These are phyloP conservation scores for Ptychochromis oligacanthus DNA, from an alignment of 2,113 vertebrate genomes.

Conservation along the genomic window DNA sequence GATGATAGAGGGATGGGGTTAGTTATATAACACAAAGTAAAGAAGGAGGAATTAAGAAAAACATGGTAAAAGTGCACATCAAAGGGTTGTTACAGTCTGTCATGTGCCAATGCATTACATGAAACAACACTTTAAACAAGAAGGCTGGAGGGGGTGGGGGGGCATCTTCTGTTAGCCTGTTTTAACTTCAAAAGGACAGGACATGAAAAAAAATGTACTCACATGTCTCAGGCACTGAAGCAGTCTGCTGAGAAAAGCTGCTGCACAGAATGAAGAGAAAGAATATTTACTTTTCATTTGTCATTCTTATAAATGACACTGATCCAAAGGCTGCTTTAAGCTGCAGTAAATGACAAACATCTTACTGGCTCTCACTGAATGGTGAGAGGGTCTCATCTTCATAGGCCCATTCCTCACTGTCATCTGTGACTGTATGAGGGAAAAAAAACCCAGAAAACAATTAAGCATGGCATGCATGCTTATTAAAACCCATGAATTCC, in stretches of 20 bases:
- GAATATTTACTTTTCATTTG: constrained; percentile 1
- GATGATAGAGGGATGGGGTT: background rate
- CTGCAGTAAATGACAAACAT: background rate
- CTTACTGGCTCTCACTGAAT: constrained; percentile 71
- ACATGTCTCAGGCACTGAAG: constrained; percentile 70
- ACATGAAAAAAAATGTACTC: constrained; percentile 54
- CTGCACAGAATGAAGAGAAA: constrained; percentile 11
- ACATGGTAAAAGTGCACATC: constrained; percentile 32
- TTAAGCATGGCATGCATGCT: constrained; percentile 5
- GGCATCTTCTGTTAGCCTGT: background rate
- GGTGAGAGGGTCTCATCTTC: constrained; percentile 79
- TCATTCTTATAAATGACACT: background rate
- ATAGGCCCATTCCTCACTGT: constrained; percentile 84
- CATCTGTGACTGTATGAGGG: constrained; percentile 81
- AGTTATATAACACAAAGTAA: background rate
- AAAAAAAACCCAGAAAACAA: constrained; percentile 33
- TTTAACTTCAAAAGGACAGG: constrained; percentile 37
- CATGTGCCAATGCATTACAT: constrained; percentile 9
- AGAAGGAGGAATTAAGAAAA: background rate
- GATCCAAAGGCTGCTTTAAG: background rate
- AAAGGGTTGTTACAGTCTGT: constrained; percentile 24
- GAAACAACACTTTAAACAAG: constrained; percentile 38
- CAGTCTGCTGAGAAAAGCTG: constrained; percentile 52
- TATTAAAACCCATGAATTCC: constrained; percentile 27
- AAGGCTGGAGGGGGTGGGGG: background rate